Evolutionary conservation across 2,888 invertebrate genomes (phyloP), one percentile per base, ranked within the genome.

Genomic region (Eueremaeus valkanovi): DNA sequence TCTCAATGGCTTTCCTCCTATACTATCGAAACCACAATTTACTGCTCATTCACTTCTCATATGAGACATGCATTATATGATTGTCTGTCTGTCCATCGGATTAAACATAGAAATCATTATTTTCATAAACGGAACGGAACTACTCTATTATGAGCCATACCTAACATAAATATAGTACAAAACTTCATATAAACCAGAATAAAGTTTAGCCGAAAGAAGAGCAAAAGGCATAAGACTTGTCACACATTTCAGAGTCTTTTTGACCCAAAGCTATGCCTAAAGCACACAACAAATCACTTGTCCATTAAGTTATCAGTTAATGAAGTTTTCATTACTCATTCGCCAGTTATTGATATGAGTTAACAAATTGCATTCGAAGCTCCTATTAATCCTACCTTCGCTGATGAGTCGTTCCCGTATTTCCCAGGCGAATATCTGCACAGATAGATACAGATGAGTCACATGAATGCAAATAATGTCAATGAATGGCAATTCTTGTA

Each of bases 401-500:
- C 93, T 92, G 82, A 97, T 93, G 78, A 97, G 90, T 84, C 95
- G 88, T 85, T 98, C 97, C 76, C 97, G 88, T 80, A 97, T 97
- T 88, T 98, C 97, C 97, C 97, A 98, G 68, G 97, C 97, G 84
- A 97, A 98, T 82, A 97, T 96, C n/a, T n/a, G n/a, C n/a, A n/a
- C n/a, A n/a, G n/a, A n/a, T n/a, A n/a, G n/a, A n/a, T n/a, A n/a
- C n/a, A n/a, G n/a, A n/a, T n/a, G n/a, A n/a, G n/a, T n/a, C n/a
- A n/a, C n/a, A n/a, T n/a, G n/a, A n/a, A n/a, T n/a, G n/a, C n/a
- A n/a, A n/a, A n/a, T n/a, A n/a, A n/a, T n/a, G n/a, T n/a, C n/a
- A n/a, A n/a, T n/a, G n/a, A n/a, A n/a, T n/a, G n/a, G n/a, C n/a
- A n/a, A n/a, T n/a, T n/a, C n/a, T n/a, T n/a, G n/a, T n/a, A n/a